phyloP scores from a whole-genome alignment of 2,797 vertebrate species.

The Galaxias olidus region DNA sequence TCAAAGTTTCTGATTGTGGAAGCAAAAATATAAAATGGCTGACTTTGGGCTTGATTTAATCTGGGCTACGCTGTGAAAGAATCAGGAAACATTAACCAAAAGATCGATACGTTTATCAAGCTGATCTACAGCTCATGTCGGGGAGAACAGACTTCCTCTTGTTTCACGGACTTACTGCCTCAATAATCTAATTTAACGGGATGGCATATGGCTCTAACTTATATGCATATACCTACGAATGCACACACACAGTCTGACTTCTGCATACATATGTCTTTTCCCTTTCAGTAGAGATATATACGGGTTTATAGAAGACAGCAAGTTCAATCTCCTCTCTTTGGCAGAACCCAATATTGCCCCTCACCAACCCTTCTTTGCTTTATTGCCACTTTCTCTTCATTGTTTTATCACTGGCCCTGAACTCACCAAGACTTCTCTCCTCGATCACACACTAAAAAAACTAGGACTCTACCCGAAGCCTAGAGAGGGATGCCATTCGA shows the following conservation, averaged over 20 bases:
- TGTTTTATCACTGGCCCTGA: slow-evolving; percentile 6
- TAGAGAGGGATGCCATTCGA: neutral
- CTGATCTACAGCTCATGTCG: neutral
- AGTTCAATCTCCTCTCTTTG: slow-evolving; percentile 7
- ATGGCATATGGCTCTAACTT: slow-evolving; percentile 12
- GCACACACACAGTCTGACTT: slow-evolving; percentile 1
- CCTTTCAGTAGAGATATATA: slow-evolving; percentile 18
- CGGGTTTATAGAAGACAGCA: slow-evolving; percentile 2
- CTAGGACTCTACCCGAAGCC: neutral
- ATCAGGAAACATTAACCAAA: neutral
- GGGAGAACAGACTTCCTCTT: slow-evolving; percentile 1
- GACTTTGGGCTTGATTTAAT: slow-evolving; percentile 16
- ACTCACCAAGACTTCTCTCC: slow-evolving; percentile 2
- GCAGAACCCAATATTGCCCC: slow-evolving; percentile 6
- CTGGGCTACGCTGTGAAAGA: neutral
- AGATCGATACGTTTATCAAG: neutral
- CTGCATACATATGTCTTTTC: slow-evolving; percentile 2
- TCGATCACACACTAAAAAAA: neutral
- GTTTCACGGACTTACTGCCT: slow-evolving; percentile 12
- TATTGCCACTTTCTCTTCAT: neutral
- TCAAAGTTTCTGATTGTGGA: neutral
- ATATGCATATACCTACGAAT: neutral
- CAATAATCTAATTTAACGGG: slow-evolving; percentile 27
- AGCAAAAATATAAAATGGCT: slow-evolving; percentile 3
- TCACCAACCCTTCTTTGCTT: slow-evolving; percentile 6